Evolutionary conservation across 2,113 vertebrate genomes (phyloP).

Genomic region (Myodes glareolus): DNA sequence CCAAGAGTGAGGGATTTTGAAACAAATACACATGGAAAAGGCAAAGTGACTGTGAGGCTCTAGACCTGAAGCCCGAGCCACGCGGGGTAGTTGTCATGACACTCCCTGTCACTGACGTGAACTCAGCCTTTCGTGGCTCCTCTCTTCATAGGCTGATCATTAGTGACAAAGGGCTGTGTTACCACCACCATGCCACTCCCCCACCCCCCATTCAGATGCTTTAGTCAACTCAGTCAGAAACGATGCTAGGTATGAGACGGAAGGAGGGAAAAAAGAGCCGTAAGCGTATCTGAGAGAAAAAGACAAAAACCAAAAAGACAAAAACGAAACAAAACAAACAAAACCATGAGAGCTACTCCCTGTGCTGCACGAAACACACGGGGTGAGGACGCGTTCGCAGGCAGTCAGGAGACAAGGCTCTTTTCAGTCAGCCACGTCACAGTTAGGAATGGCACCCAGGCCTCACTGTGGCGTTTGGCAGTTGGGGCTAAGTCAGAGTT

Average conservation of each 20-base stretch:
- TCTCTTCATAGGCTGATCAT: constrained; percentile 53
- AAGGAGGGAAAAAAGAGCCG: constrained; percentile 29
- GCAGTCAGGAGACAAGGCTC: constrained; percentile 76
- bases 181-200: constrained; percentile 42
- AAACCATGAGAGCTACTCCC: constrained; percentile 73
- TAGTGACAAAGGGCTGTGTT: constrained; percentile 32
- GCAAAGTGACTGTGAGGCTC: constrained; percentile 76
- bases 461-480: constrained; percentile 78
- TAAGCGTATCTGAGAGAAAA: not conserved
- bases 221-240: constrained; percentile 73
- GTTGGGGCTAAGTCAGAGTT: constrained; percentile 75
- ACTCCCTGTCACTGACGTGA: not conserved
- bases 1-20: constrained; percentile 62
- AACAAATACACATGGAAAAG: constrained; percentile 76
- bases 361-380: constrained; percentile 73
- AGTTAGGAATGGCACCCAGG: constrained; percentile 81
- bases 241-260: constrained; percentile 51
- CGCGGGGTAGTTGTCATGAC: constrained; percentile 38
- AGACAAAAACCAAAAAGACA: not conserved
- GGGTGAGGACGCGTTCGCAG: constrained; percentile 71
- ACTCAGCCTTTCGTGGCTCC: not conserved
- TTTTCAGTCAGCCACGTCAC: constrained; percentile 75
- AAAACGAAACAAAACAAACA: not conserved
- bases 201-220: constrained; percentile 74
- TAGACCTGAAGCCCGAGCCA: constrained; percentile 68